Evolutionary conservation across 2,113 vertebrate species (phyloP), one percentile per base, ranked within the genome.

Genomic region (Mus pahari): DNA sequence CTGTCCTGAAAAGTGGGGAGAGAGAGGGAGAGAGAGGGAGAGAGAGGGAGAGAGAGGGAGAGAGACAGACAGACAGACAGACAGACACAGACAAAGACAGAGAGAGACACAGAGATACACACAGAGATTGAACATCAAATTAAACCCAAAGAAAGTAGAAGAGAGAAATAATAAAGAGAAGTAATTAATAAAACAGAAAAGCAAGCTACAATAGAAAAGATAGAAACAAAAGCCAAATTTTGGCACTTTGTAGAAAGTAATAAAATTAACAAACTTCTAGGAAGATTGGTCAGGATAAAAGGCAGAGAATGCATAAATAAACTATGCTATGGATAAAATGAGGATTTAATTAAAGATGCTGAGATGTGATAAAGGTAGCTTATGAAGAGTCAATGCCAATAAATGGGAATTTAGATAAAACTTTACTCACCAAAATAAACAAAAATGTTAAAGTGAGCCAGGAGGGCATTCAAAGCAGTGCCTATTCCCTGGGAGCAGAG

Each of bases 281-380:
- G 77, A 96, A 95, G 89, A 94, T 6, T 92, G 86, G 93, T 89
- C 73, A 94, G 96, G 97, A 97, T 93, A 95, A 97, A 96, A 95
- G 36, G 36, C 50, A 95, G 82, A 79, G 58, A 96, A 94, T 19
- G 75, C 36, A 92, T 92, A 95, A 96, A 96, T 90, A 97, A 97
- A 94, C 74, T 87, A 75, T 68, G 71, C 45, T 81, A 89, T 71
- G 64, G 86, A 94, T 84, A 75, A 94, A 97, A 90, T 5, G 13
- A 28, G 50, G 12, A 74, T 79, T 94, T 97, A 96, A 96, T 97
- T 97, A 96, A 39, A 95, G 66, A 88, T 81, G 64, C 87, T 75
- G 83, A 9, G 83, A 88, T 74, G 82, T 94, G 91, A 95, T 95
- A 91, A 91, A 55, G 75, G 19, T 33, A 91, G 55, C 94, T 94